Evolutionary conservation across 1,140 invertebrate species (phyloP), one percentile per base, ranked within the genome.

Genomic region (Chionoecetes opilio): DNA sequence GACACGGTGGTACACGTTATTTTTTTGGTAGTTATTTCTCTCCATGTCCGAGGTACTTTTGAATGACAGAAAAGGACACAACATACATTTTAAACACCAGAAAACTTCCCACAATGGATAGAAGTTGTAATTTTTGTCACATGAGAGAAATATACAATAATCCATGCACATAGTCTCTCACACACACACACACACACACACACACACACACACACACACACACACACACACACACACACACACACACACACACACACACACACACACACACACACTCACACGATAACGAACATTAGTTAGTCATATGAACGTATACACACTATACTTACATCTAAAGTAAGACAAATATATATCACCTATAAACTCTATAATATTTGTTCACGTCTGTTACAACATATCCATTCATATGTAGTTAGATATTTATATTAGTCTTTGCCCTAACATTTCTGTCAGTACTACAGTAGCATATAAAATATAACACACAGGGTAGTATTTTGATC

Each of bases 231-330:
- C 31, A 53, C 53, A 91, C 53, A 91, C 53, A 91, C 53, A 91
- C 53, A 90, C 38, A 90, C 38, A 53, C 38, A 90, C 38, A 90
- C 29, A 41, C 38, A 90, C 38, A 90, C 38, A 90, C 38, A 41
- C 38, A 90, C 38, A 90, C 38, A 90, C 38, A 90, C 38, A 90
- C 38, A 90, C 38, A 90, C 38, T 37, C 38, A 90, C 38, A 90
- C 38, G 26, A n/a, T 37, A n/a, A 46, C 29, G 3, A 14, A 21
- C 29, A 14, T 21, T 3, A 26, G 3, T 41, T 17, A 46, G 17
- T 82, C 35, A 92, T 37, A 84, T 37, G 38, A 35, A 92, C n/a
- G 38, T 41, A 92, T 85, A 92, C 32, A 92, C 84, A 29, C 37
- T 35, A 21, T 92, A 84, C 41, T 37, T 91, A 53, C 46, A 63